These are phyloP conservation scores for Hipparchia sbordonii DNA, from an alignment of 2,888 invertebrate genomes.

Conservation along the genomic window DNA sequence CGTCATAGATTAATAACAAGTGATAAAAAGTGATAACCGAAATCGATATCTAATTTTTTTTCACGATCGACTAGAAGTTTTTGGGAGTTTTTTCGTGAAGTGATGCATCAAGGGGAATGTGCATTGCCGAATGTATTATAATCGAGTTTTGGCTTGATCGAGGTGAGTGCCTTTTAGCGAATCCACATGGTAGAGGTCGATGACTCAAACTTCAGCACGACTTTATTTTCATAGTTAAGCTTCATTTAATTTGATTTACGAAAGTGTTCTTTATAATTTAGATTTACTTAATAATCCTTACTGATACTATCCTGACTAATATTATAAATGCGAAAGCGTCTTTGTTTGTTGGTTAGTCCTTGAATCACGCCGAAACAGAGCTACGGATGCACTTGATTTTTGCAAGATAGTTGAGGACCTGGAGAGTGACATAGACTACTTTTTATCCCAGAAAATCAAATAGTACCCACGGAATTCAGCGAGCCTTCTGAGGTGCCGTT, in stretches of 20 bases:
- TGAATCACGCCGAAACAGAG: too few species aligned
- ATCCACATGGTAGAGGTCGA: slow-evolving; percentile 48
- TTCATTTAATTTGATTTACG: not conserved
- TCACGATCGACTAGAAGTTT: slow-evolving; percentile 42
- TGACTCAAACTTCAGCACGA: slow-evolving; percentile 49
- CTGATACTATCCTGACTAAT: too few species aligned
- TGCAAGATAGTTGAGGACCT: too few species aligned
- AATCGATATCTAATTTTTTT: slow-evolving; percentile 54
- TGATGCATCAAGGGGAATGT: slow-evolving; percentile 65
- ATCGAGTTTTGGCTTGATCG: slow-evolving; percentile 65
- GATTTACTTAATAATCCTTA: not conserved
- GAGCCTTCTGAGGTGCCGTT: too few species aligned
- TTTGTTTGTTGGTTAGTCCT: too few species aligned
- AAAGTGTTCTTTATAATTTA: not conserved
- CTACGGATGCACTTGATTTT: too few species aligned
- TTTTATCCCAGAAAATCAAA: too few species aligned
- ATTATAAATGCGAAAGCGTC: too few species aligned
- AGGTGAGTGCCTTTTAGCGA: slow-evolving; percentile 65
- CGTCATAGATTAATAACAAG: slow-evolving; percentile 42
- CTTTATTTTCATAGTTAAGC: slow-evolving; percentile 12
- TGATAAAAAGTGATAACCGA: slow-evolving; percentile 60
- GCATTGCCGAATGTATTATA: slow-evolving; percentile 57
- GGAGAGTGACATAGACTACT: too few species aligned
- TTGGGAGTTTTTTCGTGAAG: slow-evolving; percentile 53
- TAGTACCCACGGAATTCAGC: too few species aligned